Base-by-base conservation (phyloP, 2,113 vertebrate genomes). In the Cinclus cinclus region DNA sequence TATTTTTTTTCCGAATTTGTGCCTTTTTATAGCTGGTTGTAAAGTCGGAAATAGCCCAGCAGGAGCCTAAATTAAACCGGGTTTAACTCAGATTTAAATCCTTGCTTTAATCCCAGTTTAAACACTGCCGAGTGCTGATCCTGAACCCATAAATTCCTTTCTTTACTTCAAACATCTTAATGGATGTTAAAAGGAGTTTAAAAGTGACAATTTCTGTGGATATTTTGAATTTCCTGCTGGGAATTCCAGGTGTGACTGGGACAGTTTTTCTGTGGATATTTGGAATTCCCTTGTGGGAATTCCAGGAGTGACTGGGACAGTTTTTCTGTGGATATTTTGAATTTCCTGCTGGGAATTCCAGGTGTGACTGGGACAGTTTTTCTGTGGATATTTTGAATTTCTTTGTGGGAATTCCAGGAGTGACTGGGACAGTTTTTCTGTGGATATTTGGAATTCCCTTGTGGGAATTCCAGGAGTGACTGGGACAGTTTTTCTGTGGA, bases 401-500 rank as follows among this genome's bases (percentile, higher is more conserved):
- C n/a, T n/a, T n/a, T n/a, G n/a, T n/a, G n/a, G 62, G 60, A 42
- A 30, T 63, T 63, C 60, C 60, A 41, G 27, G 15, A n/a, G n/a
- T n/a, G n/a, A n/a, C n/a, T n/a, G n/a, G n/a, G n/a, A n/a, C n/a
- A n/a, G n/a, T n/a, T n/a, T 18, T 71, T 55, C 9, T 8, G 42
- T n/a, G 42, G 25, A 6, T 27, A 35, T 35, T 68, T 68, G 35
- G 3, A 67, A 46, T 46, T n/a, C 46, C 15, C 5, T 15, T 27
- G 13, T 1, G 1, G 31, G 28, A 64, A 22, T 13, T 22, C 13
- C 27, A 22, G n/a, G n/a, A 27, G 5, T 15, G 24, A 11, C 18
- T 60, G 15, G 28, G 37, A 53, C 52, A 31, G 17, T 52, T 63
- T 28, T 18, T 4, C 0, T 7, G 4, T 0, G 5, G 6, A 2